These are phyloP conservation scores for Cephus cinctus DNA, from an alignment of 1,140 invertebrate species.

Conservation along the genomic window DNA sequence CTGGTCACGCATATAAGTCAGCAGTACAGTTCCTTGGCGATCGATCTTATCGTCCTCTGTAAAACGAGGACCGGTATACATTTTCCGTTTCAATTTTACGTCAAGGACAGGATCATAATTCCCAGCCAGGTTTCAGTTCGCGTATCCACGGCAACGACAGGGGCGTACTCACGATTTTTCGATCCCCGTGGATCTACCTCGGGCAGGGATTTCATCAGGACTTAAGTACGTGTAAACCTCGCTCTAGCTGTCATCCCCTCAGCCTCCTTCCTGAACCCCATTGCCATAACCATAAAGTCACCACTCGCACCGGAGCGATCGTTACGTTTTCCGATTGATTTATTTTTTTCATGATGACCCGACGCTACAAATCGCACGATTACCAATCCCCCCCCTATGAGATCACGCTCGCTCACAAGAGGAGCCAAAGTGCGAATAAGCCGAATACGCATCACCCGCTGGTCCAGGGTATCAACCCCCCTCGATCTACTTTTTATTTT, in stretches of 20 bases:
- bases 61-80: neutral
- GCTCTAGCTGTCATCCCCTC: neutral
- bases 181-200: too few species aligned
- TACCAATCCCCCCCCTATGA: neutral
- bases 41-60: neutral
- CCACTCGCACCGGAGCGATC: neutral
- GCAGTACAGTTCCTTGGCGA: too few species aligned
- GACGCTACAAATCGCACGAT: neutral
- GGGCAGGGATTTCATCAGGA: neutral
- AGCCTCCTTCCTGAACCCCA: neutral
- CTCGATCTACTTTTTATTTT: too few species aligned
- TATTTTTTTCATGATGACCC: neutral
- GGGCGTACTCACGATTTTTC: neutral
- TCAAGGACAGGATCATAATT: constrained; percentile 3
- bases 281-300: neutral
- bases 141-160: neutral
- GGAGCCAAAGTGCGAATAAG: too few species aligned
- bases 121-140: neutral
- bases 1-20: too few species aligned
- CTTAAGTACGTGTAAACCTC: neutral
- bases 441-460: too few species aligned
- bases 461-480: too few species aligned
- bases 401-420: too few species aligned
- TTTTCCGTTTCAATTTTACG: constrained; percentile 1
- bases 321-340: neutral